phyloP scores from a whole-genome alignment of 2,797 vertebrate species.

The Pachyuromys duprasi region DNA sequence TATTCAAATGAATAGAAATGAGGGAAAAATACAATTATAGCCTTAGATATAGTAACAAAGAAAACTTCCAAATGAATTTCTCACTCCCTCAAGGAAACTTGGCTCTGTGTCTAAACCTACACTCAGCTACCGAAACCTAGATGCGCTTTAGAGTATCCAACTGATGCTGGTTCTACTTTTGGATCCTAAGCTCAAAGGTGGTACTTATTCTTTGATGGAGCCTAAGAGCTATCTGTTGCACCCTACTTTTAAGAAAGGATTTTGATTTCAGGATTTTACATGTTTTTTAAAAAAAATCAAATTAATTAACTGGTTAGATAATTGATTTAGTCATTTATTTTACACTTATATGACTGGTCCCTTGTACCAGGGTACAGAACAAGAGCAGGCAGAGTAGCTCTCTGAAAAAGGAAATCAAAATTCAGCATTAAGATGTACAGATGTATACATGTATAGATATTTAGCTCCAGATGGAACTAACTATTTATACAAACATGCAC shows the following conservation, averaged over 20 bases:
- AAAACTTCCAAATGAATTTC: slow-evolving; percentile 50
- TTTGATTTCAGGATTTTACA: slow-evolving; percentile 36
- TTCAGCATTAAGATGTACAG: background rate
- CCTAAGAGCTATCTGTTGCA: background rate
- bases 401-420: background rate
- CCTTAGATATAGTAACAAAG: slow-evolving; percentile 30
- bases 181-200: background rate
- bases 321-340: background rate
- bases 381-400: background rate
- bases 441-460: too few relatives aligned
- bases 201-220: slow-evolving; percentile 32
- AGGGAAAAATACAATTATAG: background rate
- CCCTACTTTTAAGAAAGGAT: background rate
- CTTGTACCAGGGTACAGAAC: background rate
- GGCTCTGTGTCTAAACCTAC: slow-evolving; percentile 17
- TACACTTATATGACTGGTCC: background rate
- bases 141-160: background rate
- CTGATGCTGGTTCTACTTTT: slow-evolving; percentile 1
- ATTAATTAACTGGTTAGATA: too few relatives aligned
- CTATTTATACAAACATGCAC: background rate
- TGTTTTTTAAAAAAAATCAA: background rate
- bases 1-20: slow-evolving; percentile 20
- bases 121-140: slow-evolving; percentile 13
- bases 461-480: background rate
- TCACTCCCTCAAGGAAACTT: slow-evolving; percentile 45